Base-by-base conservation (phyloP, 2,888 invertebrate genomes). In the Lomographa bimaculata region DNA sequence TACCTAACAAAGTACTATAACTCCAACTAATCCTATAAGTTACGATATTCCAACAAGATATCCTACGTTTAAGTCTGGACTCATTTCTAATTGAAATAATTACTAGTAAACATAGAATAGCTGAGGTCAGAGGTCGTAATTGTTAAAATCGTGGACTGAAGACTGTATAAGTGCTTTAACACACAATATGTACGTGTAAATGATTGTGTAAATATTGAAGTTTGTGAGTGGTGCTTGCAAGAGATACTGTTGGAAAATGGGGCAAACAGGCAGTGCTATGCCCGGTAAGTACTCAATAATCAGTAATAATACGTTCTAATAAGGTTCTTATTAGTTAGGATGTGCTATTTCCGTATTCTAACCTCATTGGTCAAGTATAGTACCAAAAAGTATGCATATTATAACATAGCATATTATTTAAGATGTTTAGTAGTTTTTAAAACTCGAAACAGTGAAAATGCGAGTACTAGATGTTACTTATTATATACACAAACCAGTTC, bases 221-320 rank as follows among this genome's bases (percentile, higher is more conserved):
- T 36, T 56, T 57, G 45, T 47, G 47, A n/a, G 47, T 46, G 49
- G 49, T 41, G 46, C 30, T 34, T 39, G 14, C 28, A 14, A 38
- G 39, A 38, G 32, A 35, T 41, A 50, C 46, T 46, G 42, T 54
- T 28, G 32, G 25, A 67, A 70, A 57, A 86, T 86, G 86, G 86
- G 86, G 54, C 86, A 84, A 40, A 78, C 77, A 16, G 85, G 84
- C 46, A 84, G 84, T 32, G 76, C 86, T 1, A 82, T 84, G 52
- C 84, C 83, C 32, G 83, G 86, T 85, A 75, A 84, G 84, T 79
- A 43, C 19, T 4, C 37, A 50, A 36, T 68, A 68, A 74, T 64
- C 57, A 40, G 41, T 50, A 67, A 66, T 54, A 59, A 19, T 40
- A 38, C 32, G 37, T 58, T 66, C 68, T 70, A 68, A 72, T 54